These are phyloP conservation scores for Drosophila persimilis DNA, from an alignment of 1,140 invertebrate species.

Conservation along the genomic window DNA sequence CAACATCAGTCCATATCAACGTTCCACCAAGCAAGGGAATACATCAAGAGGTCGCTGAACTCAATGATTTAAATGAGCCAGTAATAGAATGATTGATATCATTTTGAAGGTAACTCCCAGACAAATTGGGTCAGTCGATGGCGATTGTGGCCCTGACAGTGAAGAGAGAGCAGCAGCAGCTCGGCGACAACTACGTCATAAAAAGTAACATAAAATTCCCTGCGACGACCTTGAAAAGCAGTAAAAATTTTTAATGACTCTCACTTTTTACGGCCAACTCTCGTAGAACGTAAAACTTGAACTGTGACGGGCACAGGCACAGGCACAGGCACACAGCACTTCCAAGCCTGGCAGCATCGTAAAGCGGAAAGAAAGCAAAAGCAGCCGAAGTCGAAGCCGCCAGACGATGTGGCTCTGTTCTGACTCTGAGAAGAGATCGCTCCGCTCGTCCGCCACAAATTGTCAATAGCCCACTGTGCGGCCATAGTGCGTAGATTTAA, in stretches of 20 bases:
- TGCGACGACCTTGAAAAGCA: constrained; percentile 81
- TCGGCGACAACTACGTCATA: constrained; percentile 56
- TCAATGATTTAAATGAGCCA: constrained; percentile 14
- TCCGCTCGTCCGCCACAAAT: constrained; percentile 53
- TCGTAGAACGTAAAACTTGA: constrained; percentile 70
- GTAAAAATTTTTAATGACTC: constrained; percentile 83
- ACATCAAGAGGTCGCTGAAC: constrained; percentile 25
- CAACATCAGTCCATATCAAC: background rate
- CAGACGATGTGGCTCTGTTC: constrained; percentile 1
- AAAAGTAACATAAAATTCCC: constrained; percentile 77
- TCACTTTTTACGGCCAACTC: constrained; percentile 80
- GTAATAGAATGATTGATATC: constrained; percentile 34
- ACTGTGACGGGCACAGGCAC: constrained; percentile 40
- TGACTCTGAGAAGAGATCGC: constrained; percentile 17
- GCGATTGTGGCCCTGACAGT: constrained; percentile 26
- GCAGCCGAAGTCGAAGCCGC: constrained; percentile 1
- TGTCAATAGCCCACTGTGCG: constrained; percentile 67
- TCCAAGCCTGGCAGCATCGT: constrained; percentile 40
- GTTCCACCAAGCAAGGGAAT: background rate
- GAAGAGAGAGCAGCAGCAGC: constrained; percentile 28
- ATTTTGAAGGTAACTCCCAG: constrained; percentile 37
- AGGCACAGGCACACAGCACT: constrained; percentile 14
- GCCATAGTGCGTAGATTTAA: constrained; percentile 62
- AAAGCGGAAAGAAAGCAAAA: constrained; percentile 50
- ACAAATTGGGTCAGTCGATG: constrained; percentile 64